Base-by-base conservation (phyloP, 2,888 invertebrate species). In the Aspidapion aeneum region DNA sequence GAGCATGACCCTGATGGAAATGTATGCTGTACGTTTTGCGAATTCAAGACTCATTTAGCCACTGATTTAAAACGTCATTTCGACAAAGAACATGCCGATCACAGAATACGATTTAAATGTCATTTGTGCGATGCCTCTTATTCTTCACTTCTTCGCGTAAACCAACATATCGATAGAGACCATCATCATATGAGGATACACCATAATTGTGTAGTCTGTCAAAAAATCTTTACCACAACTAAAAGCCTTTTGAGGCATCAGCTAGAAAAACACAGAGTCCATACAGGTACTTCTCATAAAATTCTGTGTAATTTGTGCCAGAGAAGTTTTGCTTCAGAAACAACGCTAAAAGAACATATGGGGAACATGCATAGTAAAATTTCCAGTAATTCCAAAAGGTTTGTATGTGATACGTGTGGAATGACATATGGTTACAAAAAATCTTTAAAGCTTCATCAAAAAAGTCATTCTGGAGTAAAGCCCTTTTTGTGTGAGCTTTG, bases 401-500 rank as follows among this genome's bases (percentile, higher is more conserved):
- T 77, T 58, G 68, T 73, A 2, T 83, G 83, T 66, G 61, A 76
- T 0, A 77, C 79, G 66, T 83, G 83, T 65, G 76, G 78, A 18
- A 69, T 73, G 17, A 69, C 77, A 0, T 81, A 82, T 63, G 60
- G 65, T 1, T 69, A 69, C 7, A 72, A 71, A 50, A 69, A 70
- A 20, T 70, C 72, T 21, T 67, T 73, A 7, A 73, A 70, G 19
- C 65, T 70, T 1, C 70, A 71, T 20, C 56, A 69, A 56, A 77
- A 83, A 56, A 82, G 82, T 63, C 85, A 85, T 64, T 82, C 83
- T 0, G 84, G 84, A 3, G 84, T 83, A 65, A 78, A 78, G 60
- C 76, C 83, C 21, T 83, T 81, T 66, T 77, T 82, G 1, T 85
- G 85, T 66, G 78, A 80, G 2, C 77, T 79, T 1, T 85, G 86